phyloP scores from a whole-genome alignment of 2,888 invertebrate species.

The Drosophila meridiana region DNA sequence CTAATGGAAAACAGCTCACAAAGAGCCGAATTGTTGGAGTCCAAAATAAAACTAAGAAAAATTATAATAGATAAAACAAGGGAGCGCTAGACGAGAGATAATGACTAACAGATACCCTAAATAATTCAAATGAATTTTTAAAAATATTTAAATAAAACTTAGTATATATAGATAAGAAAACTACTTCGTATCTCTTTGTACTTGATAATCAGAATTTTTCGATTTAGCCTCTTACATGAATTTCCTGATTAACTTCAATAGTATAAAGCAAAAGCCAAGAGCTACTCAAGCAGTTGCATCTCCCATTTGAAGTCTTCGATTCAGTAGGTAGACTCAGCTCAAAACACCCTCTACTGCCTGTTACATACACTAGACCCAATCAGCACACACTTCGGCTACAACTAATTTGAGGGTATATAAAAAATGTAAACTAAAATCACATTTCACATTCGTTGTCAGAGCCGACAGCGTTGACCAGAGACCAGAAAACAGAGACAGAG shows the following conservation, averaged over 20 bases:
- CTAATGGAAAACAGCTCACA: constrained; percentile 55
- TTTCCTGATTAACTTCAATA: neutral
- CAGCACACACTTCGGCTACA: neutral
- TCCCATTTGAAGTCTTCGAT: neutral
- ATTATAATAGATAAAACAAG: constrained; percentile 9
- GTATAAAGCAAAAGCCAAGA: neutral
- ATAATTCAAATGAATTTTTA: neutral
- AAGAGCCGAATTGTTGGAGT: constrained; percentile 29
- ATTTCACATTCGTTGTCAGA: constrained; percentile 48
- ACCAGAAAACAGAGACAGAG: constrained; percentile 6
- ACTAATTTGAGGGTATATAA: constrained; percentile 2
- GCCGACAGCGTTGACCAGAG: constrained; percentile 42
- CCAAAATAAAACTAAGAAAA: constrained; percentile 8
- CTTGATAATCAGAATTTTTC: too few relatives aligned
- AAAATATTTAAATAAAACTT: neutral
- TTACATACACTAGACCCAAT: neutral
- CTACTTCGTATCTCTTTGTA: too few relatives aligned
- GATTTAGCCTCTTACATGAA: too few relatives aligned
- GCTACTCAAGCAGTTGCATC: neutral
- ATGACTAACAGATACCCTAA: neutral
- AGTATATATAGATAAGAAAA: neutral
- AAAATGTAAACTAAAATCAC: constrained; percentile 36
- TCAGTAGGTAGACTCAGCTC: neutral
- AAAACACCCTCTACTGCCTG: neutral
- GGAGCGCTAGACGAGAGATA: too few relatives aligned